These are phyloP conservation scores for Malthinus seriepunctatus DNA, from an alignment of 2,888 invertebrate species.

Conservation along the genomic window DNA sequence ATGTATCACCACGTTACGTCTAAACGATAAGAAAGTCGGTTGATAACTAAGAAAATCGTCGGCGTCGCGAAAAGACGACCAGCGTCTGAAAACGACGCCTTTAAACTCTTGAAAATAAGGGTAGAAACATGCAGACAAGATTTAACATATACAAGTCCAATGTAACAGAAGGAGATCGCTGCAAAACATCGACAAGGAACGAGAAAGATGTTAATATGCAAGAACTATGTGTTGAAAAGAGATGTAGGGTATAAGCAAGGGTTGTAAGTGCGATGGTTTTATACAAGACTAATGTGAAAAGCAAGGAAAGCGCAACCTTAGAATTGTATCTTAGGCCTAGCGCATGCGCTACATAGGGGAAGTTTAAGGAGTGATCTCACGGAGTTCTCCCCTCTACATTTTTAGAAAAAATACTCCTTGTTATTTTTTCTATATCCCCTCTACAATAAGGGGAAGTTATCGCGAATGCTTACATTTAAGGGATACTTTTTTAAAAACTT, in stretches of 20 bases:
- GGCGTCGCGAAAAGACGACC: constrained; percentile 55
- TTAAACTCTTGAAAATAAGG: constrained; percentile 53
- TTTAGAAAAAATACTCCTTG: constrained; percentile 49
- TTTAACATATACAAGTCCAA: constrained; percentile 47
- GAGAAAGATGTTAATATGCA: constrained; percentile 48
- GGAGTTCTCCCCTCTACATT: constrained; percentile 46
- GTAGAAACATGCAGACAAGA: constrained; percentile 40
- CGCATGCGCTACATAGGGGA: constrained; percentile 47
- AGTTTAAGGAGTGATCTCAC: constrained; percentile 50
- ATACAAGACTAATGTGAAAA: constrained; percentile 48
- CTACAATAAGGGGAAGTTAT: constrained; percentile 35
- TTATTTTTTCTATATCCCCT: constrained; percentile 48
- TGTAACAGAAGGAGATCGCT: constrained; percentile 42
- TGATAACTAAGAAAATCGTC: constrained; percentile 56
- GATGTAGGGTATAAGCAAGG: constrained; percentile 46
- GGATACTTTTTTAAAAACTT: constrained; percentile 11
- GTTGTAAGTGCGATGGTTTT: constrained; percentile 45
- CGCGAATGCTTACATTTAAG: constrained; percentile 23
- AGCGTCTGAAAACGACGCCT: constrained; percentile 55
- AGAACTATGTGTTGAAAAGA: constrained; percentile 46
- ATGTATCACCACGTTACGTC: constrained; percentile 51
- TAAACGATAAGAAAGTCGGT: constrained; percentile 55
- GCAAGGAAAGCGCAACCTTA: constrained; percentile 51
- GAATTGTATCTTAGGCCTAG: constrained; percentile 52
- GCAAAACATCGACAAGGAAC: constrained; percentile 49